Conservation (phyloP, 1,140 invertebrate genomes). For the Cyclina sinensis region DNA sequence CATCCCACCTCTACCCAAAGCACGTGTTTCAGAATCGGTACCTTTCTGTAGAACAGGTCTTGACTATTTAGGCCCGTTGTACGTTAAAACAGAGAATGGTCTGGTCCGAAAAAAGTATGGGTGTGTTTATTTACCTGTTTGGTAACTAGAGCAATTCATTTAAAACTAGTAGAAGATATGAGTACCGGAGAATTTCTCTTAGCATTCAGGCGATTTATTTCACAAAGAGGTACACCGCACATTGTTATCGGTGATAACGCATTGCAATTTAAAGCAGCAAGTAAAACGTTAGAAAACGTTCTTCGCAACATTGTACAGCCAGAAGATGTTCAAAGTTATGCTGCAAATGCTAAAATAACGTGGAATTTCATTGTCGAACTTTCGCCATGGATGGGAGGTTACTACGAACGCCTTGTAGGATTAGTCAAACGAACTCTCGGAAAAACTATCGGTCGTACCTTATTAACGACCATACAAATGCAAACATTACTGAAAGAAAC, state of each 20-base stretch:
- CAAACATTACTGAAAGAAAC: no score
- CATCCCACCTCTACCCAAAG: slow-evolving; percentile 14
- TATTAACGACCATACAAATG: not conserved
- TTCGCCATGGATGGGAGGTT: slow-evolving; percentile 10
- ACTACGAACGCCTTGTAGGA: slow-evolving; percentile 11
- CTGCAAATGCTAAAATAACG: no score
- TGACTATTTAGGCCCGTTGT: slow-evolving; percentile 23
- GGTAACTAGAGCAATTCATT: slow-evolving; percentile 3
- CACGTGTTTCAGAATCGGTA: not conserved
- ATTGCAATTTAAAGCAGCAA: slow-evolving; percentile 2
- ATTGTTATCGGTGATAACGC: slow-evolving; percentile 33
- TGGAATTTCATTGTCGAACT: no score
- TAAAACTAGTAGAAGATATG: slow-evolving; percentile 23
- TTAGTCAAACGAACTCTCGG: slow-evolving; percentile 10
- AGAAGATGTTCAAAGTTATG: slow-evolving; percentile 17
- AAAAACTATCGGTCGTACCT: not conserved
- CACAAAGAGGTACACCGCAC: not conserved
- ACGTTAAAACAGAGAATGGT: not conserved
- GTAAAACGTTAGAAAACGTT: no score
- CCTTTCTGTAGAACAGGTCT: slow-evolving; percentile 1
- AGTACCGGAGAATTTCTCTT: slow-evolving; percentile 28
- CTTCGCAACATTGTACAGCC: no score
- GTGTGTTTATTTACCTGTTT: slow-evolving; percentile 47
- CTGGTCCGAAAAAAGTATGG: slow-evolving; percentile 14
- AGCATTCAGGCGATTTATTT: slow-evolving; percentile 14